These are phyloP conservation scores for Falco naumanni DNA, from an alignment of 2,797 vertebrate species.

Conservation along the genomic window DNA sequence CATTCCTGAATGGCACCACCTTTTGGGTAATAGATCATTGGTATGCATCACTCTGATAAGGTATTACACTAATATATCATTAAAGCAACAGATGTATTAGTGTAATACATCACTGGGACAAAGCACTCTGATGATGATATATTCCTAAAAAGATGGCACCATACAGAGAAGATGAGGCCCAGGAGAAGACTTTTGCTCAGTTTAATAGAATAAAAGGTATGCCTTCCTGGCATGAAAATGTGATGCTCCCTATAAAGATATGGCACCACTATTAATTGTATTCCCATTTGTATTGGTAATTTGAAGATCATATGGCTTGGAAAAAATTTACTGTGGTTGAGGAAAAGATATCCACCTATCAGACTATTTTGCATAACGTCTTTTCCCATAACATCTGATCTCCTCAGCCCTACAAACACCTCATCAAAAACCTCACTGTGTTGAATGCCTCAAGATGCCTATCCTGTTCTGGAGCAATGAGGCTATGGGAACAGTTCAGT, in stretches of 20 bases:
- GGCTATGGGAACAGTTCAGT: not conserved
- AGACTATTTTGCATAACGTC: not conserved
- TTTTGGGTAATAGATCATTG: conserved; percentile 74
- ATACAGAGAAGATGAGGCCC: conserved; percentile 42
- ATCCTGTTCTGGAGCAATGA: not conserved
- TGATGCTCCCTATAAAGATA: conserved; percentile 17
- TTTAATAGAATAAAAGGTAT: conserved; percentile 45
- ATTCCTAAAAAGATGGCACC: conserved; percentile 67
- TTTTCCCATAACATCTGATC: not conserved
- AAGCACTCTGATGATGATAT: conserved; percentile 70
- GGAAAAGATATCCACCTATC: not conserved
- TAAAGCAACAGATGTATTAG: conserved; percentile 77
- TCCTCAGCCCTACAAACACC: not conserved
- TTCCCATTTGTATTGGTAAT: conserved; percentile 49
- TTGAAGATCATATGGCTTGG: conserved; percentile 34
- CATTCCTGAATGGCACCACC: conserved; percentile 76
- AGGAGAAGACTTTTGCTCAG: conserved; percentile 60
- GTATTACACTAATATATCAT: conserved; percentile 79
- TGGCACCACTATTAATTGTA: conserved; percentile 44
- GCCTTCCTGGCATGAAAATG: conserved; percentile 42
- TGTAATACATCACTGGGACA: conserved; percentile 75
- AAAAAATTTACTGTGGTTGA: conserved; percentile 30
- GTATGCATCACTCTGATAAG: conserved; percentile 74
- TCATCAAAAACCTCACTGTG: not conserved
- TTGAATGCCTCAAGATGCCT: not conserved